Percentiles rank a stretch among this genome's conserved stretches.
Conservation (phyloP, 2,888 invertebrate species). For the Julus scanicus region DNA sequence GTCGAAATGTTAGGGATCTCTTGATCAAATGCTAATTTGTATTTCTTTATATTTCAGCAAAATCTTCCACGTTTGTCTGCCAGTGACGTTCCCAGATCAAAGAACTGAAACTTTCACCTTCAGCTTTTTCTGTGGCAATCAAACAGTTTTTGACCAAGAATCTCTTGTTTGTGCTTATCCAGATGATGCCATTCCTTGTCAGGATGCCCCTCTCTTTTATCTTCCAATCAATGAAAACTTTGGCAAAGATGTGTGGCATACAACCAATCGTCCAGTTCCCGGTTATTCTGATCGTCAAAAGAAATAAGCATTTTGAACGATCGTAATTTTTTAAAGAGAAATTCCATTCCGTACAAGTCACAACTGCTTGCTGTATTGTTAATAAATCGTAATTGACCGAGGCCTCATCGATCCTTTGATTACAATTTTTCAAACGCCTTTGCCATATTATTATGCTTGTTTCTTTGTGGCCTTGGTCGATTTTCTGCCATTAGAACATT, state of each 20-base stretch:
- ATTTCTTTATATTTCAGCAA: constrained; percentile 17
- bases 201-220: constrained; percentile 61
- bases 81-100: constrained; percentile 53
- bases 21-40: neutral
- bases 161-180: constrained; percentile 60
- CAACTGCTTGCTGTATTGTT: constrained; percentile 6
- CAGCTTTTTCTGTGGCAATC: constrained; percentile 60
- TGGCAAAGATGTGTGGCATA: constrained; percentile 59
- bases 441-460: neutral
- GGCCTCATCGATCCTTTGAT: neutral
- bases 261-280: constrained; percentile 56
- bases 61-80: constrained; percentile 57
- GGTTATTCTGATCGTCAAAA: constrained; percentile 51
- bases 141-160: constrained; percentile 61
- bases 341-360: neutral
- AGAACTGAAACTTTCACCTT: constrained; percentile 56
- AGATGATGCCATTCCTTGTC: constrained; percentile 61
- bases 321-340: neutral
- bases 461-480: neutral
- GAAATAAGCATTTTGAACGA: constrained; percentile 27
- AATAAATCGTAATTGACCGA: neutral
- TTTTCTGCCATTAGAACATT: constrained; percentile 6
- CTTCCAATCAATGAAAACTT: constrained; percentile 60
- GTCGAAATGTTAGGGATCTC: neutral
- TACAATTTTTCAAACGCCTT: neutral